phyloP scores from a whole-genome alignment of 2,888 invertebrate species.

The Liposcelis brunnea region DNA sequence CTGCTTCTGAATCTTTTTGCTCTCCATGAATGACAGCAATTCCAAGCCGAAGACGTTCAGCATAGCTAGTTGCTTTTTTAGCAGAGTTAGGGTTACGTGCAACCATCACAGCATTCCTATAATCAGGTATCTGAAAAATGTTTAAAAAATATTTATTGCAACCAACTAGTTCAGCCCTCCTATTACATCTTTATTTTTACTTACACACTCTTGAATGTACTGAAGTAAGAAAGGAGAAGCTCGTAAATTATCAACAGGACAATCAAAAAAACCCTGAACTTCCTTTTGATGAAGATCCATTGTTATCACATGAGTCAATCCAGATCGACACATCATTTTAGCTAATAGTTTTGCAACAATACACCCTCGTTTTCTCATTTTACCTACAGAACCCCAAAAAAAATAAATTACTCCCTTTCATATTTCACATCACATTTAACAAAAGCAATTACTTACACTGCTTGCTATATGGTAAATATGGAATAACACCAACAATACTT shows the following conservation, averaged over 20 bases:
- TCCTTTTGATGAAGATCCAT: constrained; percentile 99
- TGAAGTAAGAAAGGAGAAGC: constrained; percentile 95
- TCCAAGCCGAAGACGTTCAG: constrained; percentile 84
- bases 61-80: constrained; percentile 96
- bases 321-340: constrained; percentile 92
- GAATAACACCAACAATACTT: constrained; percentile 93
- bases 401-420: no score
- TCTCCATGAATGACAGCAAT: constrained; percentile 99
- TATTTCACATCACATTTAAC: background rate
- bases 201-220: constrained; percentile 91
- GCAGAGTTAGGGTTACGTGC: constrained; percentile 97
- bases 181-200: no score
- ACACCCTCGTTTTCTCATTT: constrained; percentile 97
- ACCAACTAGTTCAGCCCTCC: background rate
- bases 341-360: constrained; percentile 94
- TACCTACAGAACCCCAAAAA: no score
- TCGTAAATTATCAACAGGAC: constrained; percentile 93
- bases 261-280: constrained; percentile 99
- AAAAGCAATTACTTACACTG: constrained; percentile 46
- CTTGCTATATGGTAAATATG: constrained; percentile 94
- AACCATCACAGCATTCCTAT: constrained; percentile 95
- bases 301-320: constrained; percentile 90
- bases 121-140: constrained; percentile 81
- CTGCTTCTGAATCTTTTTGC: constrained; percentile 82
- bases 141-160: background rate